These are phyloP conservation scores for Melangyna quadrimaculata DNA, from an alignment of 2,888 invertebrate species.

Conservation along the genomic window DNA sequence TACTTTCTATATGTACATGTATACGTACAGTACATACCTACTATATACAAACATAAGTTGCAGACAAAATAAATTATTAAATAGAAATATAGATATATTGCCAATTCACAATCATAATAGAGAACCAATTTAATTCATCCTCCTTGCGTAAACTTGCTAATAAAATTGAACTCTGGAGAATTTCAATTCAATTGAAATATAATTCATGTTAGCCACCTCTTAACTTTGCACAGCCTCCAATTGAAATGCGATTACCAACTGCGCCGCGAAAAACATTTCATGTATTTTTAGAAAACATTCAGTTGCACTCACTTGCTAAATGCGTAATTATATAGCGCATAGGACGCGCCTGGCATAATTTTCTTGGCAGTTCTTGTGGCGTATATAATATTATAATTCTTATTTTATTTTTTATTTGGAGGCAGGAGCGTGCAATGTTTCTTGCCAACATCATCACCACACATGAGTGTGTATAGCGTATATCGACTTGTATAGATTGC, in stretches of 20 bases:
- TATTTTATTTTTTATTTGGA: too few species aligned
- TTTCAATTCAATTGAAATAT: slow-evolving; percentile 49
- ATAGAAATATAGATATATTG: too few species aligned
- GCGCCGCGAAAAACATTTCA: slow-evolving; percentile 37
- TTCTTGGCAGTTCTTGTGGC: slow-evolving; percentile 14
- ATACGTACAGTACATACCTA: too few species aligned
- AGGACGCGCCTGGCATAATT: slow-evolving; percentile 44
- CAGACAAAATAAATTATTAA: too few species aligned
- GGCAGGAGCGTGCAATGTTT: slow-evolving; percentile 22
- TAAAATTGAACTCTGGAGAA: slow-evolving; percentile 36
- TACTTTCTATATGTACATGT: too few species aligned
- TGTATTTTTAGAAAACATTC: slow-evolving; percentile 57
- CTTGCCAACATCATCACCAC: neutral
- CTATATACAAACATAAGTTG: too few species aligned
- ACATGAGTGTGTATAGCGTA: neutral
- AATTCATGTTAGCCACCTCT: slow-evolving; percentile 28
- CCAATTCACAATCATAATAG: neutral
- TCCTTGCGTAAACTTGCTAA: neutral
- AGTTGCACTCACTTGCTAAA: slow-evolving; percentile 70
- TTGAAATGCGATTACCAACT: slow-evolving; percentile 61
- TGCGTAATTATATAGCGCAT: slow-evolving; percentile 56
- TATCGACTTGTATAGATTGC: neutral
- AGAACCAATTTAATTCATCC: neutral
- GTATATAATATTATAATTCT: slow-evolving; percentile 11
- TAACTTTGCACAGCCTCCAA: slow-evolving; percentile 41